Evolutionary conservation across 2,888 invertebrate species (phyloP), one percentile per base, ranked within the genome.

Genomic region (Brassicogethes aeneus): DNA sequence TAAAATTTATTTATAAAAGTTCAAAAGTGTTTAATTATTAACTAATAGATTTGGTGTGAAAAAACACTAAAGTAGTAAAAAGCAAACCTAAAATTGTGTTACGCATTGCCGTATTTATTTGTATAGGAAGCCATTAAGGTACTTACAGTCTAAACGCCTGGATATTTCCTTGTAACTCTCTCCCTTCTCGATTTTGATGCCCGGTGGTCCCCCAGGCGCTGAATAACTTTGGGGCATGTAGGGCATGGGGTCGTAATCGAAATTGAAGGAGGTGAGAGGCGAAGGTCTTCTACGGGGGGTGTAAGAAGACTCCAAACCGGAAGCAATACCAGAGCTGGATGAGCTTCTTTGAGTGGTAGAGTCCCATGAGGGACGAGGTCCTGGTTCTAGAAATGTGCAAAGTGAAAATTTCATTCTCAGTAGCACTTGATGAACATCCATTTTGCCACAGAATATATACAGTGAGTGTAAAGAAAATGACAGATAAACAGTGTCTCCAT

Each of bases 361-460:
- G 40, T 67, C 64, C 71, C 71, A 71, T 2, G 66, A 69, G 2
- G 70, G 61, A 53, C 64, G 61, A 0, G 72, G 73, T 2, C 69
- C 69, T 8, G 73, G 73, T 54, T 73, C 73, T 73, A 54, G 7
- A 62, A 60, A 23, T 23, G 10, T 23, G 10, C n/a, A n/a, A n/a
- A n/a, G n/a, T n/a, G n/a, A n/a, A n/a, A n/a, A n/a, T n/a, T n/a
- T n/a, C n/a, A n/a, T n/a, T n/a, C n/a, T n/a, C n/a, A n/a, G n/a
- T n/a, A n/a, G n/a, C n/a, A n/a, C n/a, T n/a, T n/a, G n/a, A n/a
- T n/a, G n/a, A n/a, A n/a, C n/a, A 32, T 36, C 37, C 41, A 15
- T 29, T 7, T 8, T 17, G 3, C 16, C 17, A 16, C 42, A 34
- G 40, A n/a, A n/a, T n/a, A n/a, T n/a, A n/a, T n/a, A n/a, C n/a